Evolutionary conservation across 2,113 vertebrate genomes (phyloP).

Genomic region (Ammodytes marinus): DNA sequence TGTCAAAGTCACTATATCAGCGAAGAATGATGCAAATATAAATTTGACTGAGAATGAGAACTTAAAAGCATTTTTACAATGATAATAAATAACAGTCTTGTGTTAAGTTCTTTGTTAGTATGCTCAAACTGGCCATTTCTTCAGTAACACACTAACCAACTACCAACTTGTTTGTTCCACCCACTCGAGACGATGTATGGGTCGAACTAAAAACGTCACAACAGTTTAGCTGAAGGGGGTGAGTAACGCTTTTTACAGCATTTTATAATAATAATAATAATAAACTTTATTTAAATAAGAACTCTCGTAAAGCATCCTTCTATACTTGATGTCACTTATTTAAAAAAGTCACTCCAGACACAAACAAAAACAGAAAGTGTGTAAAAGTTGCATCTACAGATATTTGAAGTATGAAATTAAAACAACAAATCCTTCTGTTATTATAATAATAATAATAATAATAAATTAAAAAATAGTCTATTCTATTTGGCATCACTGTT

Average conservation of each 20-base stretch:
- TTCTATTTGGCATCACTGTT: conserved; percentile 46
- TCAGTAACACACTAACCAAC: neutral
- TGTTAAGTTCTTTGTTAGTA: conserved; percentile 25
- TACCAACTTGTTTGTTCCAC: neutral
- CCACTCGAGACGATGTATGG: neutral
- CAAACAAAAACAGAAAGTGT: conserved; percentile 27
- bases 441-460: neutral
- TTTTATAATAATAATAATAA: neutral
- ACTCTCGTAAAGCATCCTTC: conserved; percentile 21
- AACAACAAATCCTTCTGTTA: conserved; percentile 3
- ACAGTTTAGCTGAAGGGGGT: neutral
- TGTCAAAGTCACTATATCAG: conserved; percentile 29
- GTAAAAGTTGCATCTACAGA: conserved; percentile 39
- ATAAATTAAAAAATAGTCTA: conserved; percentile 9
- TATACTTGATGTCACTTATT: conserved; percentile 27
- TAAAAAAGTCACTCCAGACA: conserved; percentile 24
- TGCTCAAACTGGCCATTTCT: neutral
- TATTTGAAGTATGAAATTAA: conserved; percentile 34
- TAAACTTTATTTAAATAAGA: neutral
- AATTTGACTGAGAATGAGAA: conserved; percentile 12
- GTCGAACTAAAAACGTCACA: neutral
- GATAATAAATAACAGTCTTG: conserved; percentile 59
- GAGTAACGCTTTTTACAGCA: conserved; percentile 12
- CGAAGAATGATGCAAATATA: conserved; percentile 2
- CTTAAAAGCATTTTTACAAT: neutral